A percentile compares a stretch with the other conserved stretches of the same genome.
Conservation (phyloP, 1,140 invertebrate genomes). For the Grapholita molesta region DNA sequence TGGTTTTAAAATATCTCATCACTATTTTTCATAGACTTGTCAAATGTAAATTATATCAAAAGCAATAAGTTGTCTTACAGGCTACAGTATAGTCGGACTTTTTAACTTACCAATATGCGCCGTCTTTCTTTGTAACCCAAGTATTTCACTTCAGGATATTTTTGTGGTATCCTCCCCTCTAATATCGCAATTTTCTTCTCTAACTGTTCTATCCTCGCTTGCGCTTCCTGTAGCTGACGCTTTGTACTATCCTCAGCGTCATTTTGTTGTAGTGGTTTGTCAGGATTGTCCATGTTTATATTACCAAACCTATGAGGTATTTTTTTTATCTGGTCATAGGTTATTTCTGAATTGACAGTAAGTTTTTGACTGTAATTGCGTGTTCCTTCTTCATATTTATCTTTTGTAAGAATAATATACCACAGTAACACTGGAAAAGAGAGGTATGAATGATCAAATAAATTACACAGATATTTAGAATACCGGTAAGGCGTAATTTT, state of each 20-base stretch:
- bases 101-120: constrained; percentile 87
- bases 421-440: constrained; percentile 60
- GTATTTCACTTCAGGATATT: constrained; percentile 94
- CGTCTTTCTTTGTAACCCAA: constrained; percentile 94
- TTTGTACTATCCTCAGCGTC: constrained; percentile 58
- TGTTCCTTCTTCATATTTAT: constrained; percentile 36
- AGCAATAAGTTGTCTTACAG: not conserved
- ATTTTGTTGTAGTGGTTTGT: constrained; percentile 37
- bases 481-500: not conserved
- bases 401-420: constrained; percentile 55
- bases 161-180: constrained; percentile 87
- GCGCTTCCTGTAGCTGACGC: constrained; percentile 80
- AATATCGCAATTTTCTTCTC: constrained; percentile 85
- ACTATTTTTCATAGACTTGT: too few relatives aligned
- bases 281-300: constrained; percentile 34
- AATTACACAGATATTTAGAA: not conserved
- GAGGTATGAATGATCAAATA: not conserved
- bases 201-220: constrained; percentile 81
- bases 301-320: constrained; percentile 45
- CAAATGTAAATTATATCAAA: too few relatives aligned
- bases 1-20: too few relatives aligned
- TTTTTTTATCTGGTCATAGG: constrained; percentile 6
- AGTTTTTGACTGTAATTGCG: constrained; percentile 39
- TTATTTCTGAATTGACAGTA: constrained; percentile 33
- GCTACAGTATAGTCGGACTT: not conserved